Base-by-base conservation (phyloP, 2,113 vertebrate genomes). In the Jacana jacana region DNA sequence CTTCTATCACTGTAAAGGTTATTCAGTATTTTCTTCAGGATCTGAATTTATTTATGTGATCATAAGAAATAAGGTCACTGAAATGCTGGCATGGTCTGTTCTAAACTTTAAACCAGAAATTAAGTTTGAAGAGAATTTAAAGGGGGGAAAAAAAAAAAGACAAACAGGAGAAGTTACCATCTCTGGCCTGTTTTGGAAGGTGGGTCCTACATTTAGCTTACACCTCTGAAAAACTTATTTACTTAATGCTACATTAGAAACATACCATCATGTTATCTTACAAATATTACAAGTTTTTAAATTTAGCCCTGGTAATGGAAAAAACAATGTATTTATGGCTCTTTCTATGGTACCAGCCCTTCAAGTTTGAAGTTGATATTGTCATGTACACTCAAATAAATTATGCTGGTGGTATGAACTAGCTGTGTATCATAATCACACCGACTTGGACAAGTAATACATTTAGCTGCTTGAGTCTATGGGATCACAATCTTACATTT, bases 401-500 rank as follows among this genome's bases (percentile, higher is more conserved):
- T 37, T 14, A 17, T 27, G 17, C 8, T 5, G 14, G 28, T 24
- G 31, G 19, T 22, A 63, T 51, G 17, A 79, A 39, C 0, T 4
- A 84, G 18, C 30, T 9, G 23, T 7, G 14, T 18, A 42, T 51
- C 52, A 28, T 7, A 37, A 39, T 11, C 46, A 44, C 2, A 2
- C 0, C 0, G 13, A 68, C 7, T 18, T 5, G 2, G 48, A 37
- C 7, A 60, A 57, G 27, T 24, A 44, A 58, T 69, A 2, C 35
- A 60, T 13, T 39, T 35, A 48, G 25, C 17, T 57, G 40, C 68
- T 35, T 39, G 71, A 76, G 40, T 12, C 48, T 23, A 49, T 16
- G 28, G 39, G 46, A 73, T 18, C 17, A 71, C 15, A 22, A 7
- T 52, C 14, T 64, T 69, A 1, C 8, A 76, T 37, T 49, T 63